phyloP scores from a whole-genome alignment of 2,888 invertebrate genomes.

The Andrena trimmerana region DNA sequence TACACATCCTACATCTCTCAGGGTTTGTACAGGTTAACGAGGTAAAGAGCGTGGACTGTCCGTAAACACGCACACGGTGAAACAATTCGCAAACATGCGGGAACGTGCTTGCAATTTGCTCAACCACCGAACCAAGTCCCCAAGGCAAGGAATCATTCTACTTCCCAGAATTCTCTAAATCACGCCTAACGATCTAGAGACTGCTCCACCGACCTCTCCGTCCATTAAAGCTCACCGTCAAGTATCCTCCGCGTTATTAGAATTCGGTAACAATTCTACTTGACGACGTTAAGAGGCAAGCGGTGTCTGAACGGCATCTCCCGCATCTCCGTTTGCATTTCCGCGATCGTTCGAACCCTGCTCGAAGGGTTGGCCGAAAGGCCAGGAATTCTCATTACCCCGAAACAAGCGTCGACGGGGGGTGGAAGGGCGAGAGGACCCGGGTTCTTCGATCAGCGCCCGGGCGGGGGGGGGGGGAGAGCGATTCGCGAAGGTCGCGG shows the following conservation, averaged over 20 bases:
- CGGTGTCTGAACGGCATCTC: no score
- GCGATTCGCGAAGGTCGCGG: constrained; percentile 37
- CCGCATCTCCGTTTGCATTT: background rate
- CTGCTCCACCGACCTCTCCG: no score
- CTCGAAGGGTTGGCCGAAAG: background rate
- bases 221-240: no score
- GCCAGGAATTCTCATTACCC: constrained; percentile 22
- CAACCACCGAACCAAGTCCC: background rate
- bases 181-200: no score
- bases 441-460: background rate
- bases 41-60: background rate
- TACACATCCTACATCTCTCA: background rate
- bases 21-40: constrained; percentile 4
- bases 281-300: no score
- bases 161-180: no score
- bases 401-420: background rate
- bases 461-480: background rate
- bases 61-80: constrained; percentile 11
- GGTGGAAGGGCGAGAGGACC: background rate
- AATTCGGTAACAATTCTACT: no score
- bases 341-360: background rate
- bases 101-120: constrained; percentile 17
- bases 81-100: constrained; percentile 14
- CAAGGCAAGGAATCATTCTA: background rate
- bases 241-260: no score